phyloP scores from a whole-genome alignment of 2,888 invertebrate genomes.

The Plagiodera versicolora region DNA sequence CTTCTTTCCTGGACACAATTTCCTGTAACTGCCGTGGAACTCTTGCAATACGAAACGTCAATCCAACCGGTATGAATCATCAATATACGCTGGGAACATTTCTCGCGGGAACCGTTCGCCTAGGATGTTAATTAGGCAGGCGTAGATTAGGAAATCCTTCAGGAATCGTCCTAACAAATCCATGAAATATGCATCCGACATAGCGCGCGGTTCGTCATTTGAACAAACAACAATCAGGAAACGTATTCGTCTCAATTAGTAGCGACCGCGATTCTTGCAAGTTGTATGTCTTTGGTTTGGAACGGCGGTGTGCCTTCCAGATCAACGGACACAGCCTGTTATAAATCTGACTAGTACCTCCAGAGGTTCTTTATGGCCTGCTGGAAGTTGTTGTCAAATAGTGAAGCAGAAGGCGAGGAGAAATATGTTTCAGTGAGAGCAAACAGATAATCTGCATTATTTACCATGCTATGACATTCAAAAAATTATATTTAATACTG shows the following conservation, averaged over 20 bases:
- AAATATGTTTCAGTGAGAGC: too few species aligned
- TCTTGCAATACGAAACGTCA: too few species aligned
- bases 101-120: background rate
- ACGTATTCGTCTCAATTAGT: constrained; percentile 52
- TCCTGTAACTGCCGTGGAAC: too few species aligned
- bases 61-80: too few species aligned
- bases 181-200: constrained; percentile 50
- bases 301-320: constrained; percentile 44
- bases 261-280: constrained; percentile 48
- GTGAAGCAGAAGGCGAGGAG: too few species aligned
- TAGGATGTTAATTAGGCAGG: constrained; percentile 30
- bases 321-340: constrained; percentile 34
- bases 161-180: constrained; percentile 42
- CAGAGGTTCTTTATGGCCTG: constrained; percentile 25
- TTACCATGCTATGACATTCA: too few species aligned
- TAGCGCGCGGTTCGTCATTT: constrained; percentile 40
- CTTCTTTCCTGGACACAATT: too few species aligned
- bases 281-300: constrained; percentile 50
- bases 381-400: too few species aligned
- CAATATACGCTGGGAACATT: background rate
- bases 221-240: constrained; percentile 50
- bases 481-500: too few species aligned
- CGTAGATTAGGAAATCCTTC: constrained; percentile 32
- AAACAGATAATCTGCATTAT: too few species aligned
- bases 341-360: constrained; percentile 30